Conservation (phyloP, 2,113 vertebrate species). For the Corythornis cristatus region DNA sequence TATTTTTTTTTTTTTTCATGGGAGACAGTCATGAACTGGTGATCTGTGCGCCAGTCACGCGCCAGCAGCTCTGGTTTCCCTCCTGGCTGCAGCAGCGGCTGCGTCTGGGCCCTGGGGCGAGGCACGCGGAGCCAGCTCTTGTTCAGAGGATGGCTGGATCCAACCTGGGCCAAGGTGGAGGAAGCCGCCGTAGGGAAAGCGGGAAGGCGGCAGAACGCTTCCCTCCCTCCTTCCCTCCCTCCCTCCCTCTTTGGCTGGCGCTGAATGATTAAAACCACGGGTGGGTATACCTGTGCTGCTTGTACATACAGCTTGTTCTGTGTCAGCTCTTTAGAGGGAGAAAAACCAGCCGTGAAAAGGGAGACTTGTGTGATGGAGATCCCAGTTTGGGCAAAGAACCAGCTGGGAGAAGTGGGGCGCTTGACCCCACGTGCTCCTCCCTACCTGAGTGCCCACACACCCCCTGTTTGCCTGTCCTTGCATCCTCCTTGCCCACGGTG, state of each 20-base stretch:
- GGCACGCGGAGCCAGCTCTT: neutral
- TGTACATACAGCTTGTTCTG: neutral
- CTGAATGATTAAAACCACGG: slow-evolving; percentile 39
- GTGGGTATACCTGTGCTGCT: slow-evolving; percentile 14
- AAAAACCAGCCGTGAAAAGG: neutral
- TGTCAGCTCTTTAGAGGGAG: neutral
- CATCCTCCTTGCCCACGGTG: neutral
- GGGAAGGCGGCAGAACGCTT: neutral
- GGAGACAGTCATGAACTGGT: slow-evolving; percentile 20
- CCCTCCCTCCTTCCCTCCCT: neutral
- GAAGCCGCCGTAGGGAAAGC: neutral
- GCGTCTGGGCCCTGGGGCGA: neutral
- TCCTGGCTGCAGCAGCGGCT: slow-evolving; percentile 6
- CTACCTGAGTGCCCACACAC: rapidly evolving
- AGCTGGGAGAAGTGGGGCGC: neutral
- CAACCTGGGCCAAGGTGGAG: neutral
- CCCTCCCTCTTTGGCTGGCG: slow-evolving; percentile 49
- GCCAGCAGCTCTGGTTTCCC: slow-evolving; percentile 36
- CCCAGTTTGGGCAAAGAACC: neutral
- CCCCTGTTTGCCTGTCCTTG: rapidly evolving
- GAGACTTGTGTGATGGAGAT: rapidly evolving
- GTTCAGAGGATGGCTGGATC: neutral
- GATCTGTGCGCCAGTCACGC: slow-evolving; percentile 13
- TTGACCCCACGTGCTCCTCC: neutral
- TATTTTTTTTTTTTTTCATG: neutral